These are phyloP conservation scores for Mesembrinibis cayennensis DNA, from an alignment of 2,113 vertebrate genomes.

Conservation along the genomic window DNA sequence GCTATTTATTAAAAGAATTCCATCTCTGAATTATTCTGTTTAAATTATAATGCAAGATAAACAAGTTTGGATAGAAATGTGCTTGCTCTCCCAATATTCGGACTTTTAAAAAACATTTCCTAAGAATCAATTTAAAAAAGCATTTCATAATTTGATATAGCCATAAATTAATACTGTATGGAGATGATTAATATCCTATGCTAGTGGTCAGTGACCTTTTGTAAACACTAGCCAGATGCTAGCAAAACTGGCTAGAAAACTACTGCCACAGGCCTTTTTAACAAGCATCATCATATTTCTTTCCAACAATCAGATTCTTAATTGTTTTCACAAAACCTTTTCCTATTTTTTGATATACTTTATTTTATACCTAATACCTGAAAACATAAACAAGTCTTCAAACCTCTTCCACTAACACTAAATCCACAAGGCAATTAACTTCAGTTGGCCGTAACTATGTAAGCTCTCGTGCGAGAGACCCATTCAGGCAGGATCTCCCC, in stretches of 20 bases:
- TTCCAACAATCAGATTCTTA: conserved; percentile 50
- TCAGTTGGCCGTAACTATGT: conserved; percentile 29
- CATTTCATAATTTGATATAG: background rate
- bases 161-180: conserved; percentile 40
- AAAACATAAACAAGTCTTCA: conserved; percentile 49
- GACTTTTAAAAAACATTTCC: background rate
- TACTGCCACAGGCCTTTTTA: background rate
- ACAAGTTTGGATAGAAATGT: conserved; percentile 17
- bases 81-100: background rate
- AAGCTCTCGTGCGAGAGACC: background rate
- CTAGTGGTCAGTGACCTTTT: conserved; percentile 55
- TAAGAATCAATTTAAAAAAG: conserved; percentile 6
- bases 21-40: conserved; percentile 9
- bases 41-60: background rate
- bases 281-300: background rate
- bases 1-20: conserved; percentile 59
- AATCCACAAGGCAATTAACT: conserved; percentile 61
- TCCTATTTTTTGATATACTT: conserved; percentile 60
- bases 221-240: conserved; percentile 59
- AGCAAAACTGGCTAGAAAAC: background rate
- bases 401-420: conserved; percentile 56
- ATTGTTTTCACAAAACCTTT: conserved; percentile 74
- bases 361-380: conserved; percentile 55
- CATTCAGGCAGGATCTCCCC: background rate
- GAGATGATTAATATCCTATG: conserved; percentile 16